A percentile compares a stretch with the other conserved stretches of the same genome.
phyloP scores from a whole-genome alignment of 2,797 vertebrate species.

The Pseudotriccus pelzelni region DNA sequence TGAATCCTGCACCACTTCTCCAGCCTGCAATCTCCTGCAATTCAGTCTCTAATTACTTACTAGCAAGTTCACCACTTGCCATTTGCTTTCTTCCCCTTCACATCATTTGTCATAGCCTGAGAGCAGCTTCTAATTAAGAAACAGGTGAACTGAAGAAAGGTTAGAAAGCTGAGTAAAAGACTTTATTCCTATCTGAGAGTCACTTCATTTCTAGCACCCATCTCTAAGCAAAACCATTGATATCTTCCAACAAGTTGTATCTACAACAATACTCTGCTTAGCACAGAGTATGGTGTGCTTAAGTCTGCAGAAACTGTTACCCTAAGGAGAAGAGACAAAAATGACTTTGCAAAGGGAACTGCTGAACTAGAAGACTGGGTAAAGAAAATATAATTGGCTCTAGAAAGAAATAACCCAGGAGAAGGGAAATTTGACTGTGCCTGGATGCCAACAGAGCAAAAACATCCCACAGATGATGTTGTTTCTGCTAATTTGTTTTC shows the following conservation, averaged over 20 bases:
- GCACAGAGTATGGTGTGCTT: neutral
- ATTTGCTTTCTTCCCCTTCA: neutral
- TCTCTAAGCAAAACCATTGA: neutral
- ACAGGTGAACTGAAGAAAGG: neutral
- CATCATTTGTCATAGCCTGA: neutral
- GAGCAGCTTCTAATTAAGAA: neutral
- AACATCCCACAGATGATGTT: neutral
- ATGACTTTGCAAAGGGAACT: neutral
- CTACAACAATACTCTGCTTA: neutral
- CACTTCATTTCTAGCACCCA: neutral
- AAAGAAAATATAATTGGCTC: neutral
- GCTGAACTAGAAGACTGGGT: neutral
- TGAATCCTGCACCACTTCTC: neutral
- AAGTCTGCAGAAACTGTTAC: neutral
- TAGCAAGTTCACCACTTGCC: neutral
- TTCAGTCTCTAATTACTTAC: neutral
- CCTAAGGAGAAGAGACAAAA: neutral
- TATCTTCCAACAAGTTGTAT: neutral
- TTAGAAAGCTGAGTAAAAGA: neutral
- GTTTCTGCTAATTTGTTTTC: neutral
- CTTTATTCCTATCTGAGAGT: neutral
- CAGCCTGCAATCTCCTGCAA: neutral
- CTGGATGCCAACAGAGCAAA: neutral
- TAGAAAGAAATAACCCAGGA: neutral
- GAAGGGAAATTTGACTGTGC: neutral